A percentile compares a stretch with the other conserved stretches of the same genome.
These are phyloP conservation scores for Chitala chitala DNA, from an alignment of 2,113 vertebrate species.

Conservation along the genomic window DNA sequence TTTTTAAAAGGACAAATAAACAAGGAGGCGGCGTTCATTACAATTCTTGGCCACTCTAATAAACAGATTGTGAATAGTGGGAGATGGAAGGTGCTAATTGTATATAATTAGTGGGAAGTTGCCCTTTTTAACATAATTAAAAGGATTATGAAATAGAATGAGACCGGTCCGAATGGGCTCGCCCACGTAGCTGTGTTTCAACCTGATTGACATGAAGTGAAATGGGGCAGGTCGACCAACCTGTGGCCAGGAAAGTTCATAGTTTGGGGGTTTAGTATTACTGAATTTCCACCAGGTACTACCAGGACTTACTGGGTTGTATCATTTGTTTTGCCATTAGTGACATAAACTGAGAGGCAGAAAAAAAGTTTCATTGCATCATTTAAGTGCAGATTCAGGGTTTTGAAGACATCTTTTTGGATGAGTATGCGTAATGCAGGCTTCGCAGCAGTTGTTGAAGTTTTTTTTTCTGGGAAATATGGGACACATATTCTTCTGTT, in stretches of 20 bases:
- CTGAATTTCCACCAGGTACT: too few relatives aligned
- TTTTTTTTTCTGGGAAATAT: too few relatives aligned
- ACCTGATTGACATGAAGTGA: neutral
- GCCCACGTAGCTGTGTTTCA: neutral
- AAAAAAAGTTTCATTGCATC: too few relatives aligned
- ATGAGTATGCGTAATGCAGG: too few relatives aligned
- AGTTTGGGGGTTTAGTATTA: neutral
- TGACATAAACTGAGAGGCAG: too few relatives aligned
- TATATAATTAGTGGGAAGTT: constrained; percentile 9
- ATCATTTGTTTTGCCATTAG: too few relatives aligned
- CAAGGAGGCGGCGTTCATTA: neutral
- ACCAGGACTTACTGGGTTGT: too few relatives aligned
- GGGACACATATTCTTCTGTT: too few relatives aligned
- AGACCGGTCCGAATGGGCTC: neutral
- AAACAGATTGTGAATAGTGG: neutral
- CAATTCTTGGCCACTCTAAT: neutral
- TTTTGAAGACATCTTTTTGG: too few relatives aligned
- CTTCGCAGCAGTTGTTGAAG: too few relatives aligned
- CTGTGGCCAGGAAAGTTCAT: neutral
- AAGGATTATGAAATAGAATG: constrained; percentile 11
- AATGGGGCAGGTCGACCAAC: neutral
- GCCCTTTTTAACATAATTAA: neutral
- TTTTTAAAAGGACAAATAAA: constrained; percentile 12
- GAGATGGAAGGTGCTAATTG: neutral
- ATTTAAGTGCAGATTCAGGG: too few relatives aligned